Evolutionary conservation across 2,888 invertebrate species (phyloP).

Genomic region (Chymomyza procnemis): DNA sequence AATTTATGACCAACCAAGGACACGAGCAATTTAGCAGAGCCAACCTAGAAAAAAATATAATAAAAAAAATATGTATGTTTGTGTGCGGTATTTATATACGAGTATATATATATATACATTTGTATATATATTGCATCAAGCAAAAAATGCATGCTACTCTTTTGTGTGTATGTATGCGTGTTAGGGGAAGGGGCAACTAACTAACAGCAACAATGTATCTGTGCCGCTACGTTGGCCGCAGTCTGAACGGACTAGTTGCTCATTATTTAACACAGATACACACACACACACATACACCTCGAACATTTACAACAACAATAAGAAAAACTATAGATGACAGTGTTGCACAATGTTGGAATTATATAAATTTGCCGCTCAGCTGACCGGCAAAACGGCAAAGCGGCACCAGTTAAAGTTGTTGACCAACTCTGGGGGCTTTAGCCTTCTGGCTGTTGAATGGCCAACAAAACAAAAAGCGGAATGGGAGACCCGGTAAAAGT

Average conservation of each 20-base stretch:
- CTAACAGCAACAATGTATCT: slow-evolving; percentile 39
- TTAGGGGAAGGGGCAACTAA: slow-evolving; percentile 41
- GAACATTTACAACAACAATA: slow-evolving; percentile 6
- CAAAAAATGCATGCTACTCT: slow-evolving; percentile 27
- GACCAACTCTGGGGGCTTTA: neutral
- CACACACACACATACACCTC: neutral
- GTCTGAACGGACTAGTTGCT: neutral
- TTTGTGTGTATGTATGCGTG: slow-evolving; percentile 19
- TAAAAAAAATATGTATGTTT: slow-evolving; percentile 20
- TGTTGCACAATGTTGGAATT: neutral
- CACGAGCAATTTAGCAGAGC: slow-evolving; percentile 71
- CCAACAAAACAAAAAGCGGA: neutral
- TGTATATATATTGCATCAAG: slow-evolving; percentile 18
- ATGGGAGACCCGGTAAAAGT: neutral
- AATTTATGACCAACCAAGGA: slow-evolving; percentile 73
- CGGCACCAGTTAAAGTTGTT: slow-evolving; percentile 12
- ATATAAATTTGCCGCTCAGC: slow-evolving; percentile 33
- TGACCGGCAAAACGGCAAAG: slow-evolving; percentile 13
- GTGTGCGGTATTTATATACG: slow-evolving; percentile 7
- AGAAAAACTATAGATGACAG: neutral
- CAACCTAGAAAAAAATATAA: slow-evolving; percentile 39
- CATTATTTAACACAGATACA: slow-evolving; percentile 12
- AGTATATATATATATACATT: slow-evolving; percentile 13
- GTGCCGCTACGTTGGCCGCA: neutral
- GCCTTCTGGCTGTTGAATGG: neutral